phyloP scores from a whole-genome alignment of 2,888 invertebrate species.

The Eupithecia subfuscata region DNA sequence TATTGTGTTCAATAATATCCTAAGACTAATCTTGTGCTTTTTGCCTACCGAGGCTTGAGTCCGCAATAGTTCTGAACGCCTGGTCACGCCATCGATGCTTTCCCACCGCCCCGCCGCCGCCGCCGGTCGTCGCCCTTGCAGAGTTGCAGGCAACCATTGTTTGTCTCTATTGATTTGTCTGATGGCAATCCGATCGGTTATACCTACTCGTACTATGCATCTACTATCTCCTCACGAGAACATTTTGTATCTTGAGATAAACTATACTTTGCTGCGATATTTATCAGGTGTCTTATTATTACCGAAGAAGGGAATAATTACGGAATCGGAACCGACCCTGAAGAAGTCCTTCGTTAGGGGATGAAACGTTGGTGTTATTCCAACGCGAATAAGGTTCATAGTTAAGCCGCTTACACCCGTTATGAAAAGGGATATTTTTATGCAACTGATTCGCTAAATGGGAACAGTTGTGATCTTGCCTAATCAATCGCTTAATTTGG shows the following conservation, averaged over 20 bases:
- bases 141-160: slow-evolving; percentile 20
- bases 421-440: no score
- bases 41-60: neutral
- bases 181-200: slow-evolving; percentile 12
- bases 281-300: no score
- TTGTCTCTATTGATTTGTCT: slow-evolving; percentile 35
- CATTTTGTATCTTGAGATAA: neutral
- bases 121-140: slow-evolving; percentile 10
- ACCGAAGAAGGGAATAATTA: no score
- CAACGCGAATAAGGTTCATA: no score
- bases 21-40: neutral
- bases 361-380: no score
- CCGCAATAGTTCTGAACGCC: neutral
- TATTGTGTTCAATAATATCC: neutral
- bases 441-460: neutral
- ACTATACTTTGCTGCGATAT: neutral
- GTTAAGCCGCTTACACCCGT: no score
- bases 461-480: neutral
- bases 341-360: no score
- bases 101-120: neutral
- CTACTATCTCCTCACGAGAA: neutral
- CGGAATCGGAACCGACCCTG: no score
- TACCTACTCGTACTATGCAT: neutral
- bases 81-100: slow-evolving; percentile 3
- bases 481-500: neutral